Percentiles rank a stretch among this genome's conserved stretches.
phyloP scores from a whole-genome alignment of 2,888 invertebrate species.

The Ophioninae sp. region DNA sequence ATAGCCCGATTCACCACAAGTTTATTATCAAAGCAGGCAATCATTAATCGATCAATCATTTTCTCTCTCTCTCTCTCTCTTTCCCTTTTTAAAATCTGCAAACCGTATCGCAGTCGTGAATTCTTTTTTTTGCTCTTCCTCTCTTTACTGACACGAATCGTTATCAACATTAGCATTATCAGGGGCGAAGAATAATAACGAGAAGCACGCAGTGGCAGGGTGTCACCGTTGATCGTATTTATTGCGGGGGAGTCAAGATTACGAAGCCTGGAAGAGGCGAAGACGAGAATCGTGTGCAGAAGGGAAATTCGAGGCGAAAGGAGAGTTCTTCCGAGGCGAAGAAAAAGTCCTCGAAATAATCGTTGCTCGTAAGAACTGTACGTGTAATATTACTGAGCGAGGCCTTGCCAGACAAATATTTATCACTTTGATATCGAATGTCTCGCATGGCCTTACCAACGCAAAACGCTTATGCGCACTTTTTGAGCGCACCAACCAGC shows the following conservation, averaged over 20 bases:
- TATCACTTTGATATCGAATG: conserved; percentile 46
- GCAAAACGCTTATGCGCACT: conserved; percentile 23
- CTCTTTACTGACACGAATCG: not conserved
- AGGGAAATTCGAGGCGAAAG: conserved; percentile 33
- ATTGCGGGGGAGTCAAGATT: conserved; percentile 44
- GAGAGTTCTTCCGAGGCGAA: conserved; percentile 34
- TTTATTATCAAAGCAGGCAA: no score
- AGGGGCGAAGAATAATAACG: conserved; percentile 42
- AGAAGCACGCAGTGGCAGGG: conserved; percentile 8
- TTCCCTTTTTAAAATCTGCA: conserved; percentile 7
- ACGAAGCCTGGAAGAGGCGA: conserved; percentile 33
- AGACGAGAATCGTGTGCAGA: conserved; percentile 29
- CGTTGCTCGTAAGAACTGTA: not conserved
- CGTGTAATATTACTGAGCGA: conserved; percentile 34
- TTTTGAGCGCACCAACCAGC: not conserved
- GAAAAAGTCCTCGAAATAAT: conserved; percentile 43
- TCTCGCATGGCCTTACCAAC: conserved; percentile 45
- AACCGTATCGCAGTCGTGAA: conserved; percentile 1
- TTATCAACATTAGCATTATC: conserved; percentile 44
- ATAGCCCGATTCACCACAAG: no score
- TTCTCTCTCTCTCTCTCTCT: conserved; percentile 12
- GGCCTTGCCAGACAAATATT: conserved; percentile 44
- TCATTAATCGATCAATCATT: not conserved
- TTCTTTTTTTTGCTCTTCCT: conserved; percentile 21
- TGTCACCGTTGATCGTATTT: conserved; percentile 51